Percentiles rank a stretch among this genome's conserved stretches.
Evolutionary conservation across 2,888 invertebrate species (phyloP).

Genomic region (Ferdinandea cuprea): DNA sequence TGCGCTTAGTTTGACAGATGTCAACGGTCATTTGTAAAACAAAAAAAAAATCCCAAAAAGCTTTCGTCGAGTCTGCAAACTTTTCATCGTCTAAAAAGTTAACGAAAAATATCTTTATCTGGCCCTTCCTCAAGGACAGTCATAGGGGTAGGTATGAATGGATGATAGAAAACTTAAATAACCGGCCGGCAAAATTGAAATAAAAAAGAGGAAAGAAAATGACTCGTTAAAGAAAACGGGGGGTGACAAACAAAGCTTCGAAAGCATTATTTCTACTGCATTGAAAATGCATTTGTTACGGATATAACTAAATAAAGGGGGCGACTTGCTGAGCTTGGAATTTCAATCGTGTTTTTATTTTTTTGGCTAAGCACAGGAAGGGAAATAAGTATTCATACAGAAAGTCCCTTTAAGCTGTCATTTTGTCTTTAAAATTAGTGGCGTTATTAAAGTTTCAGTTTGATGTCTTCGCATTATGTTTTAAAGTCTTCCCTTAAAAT

Average conservation of each 20-base stretch:
- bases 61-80: slow-evolving; percentile 62
- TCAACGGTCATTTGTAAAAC: slow-evolving; percentile 22
- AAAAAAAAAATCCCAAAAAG: slow-evolving; percentile 40
- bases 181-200: slow-evolving; percentile 49
- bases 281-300: slow-evolving; percentile 46
- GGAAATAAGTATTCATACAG: neutral
- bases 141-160: slow-evolving; percentile 10
- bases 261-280: slow-evolving; percentile 50
- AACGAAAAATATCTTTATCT: slow-evolving; percentile 25
- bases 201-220: slow-evolving; percentile 3
- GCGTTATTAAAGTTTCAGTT: too few species aligned
- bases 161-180: slow-evolving; percentile 58
- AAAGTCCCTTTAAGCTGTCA: too few species aligned
- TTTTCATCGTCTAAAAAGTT: slow-evolving; percentile 10
- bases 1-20: slow-evolving; percentile 51
- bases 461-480: too few species aligned
- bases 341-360: slow-evolving; percentile 6
- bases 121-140: slow-evolving; percentile 36
- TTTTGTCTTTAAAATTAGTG: too few species aligned
- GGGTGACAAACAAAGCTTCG: slow-evolving; percentile 27
- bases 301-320: neutral
- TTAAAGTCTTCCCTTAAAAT: too few species aligned
- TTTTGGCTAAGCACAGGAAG: slow-evolving; percentile 5
- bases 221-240: slow-evolving; percentile 10
- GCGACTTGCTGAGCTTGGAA: slow-evolving; percentile 22